Percentiles rank a stretch among this genome's conserved stretches.
Evolutionary conservation across 2,888 invertebrate species (phyloP).

Genomic region (Argyresthia goedartella): DNA sequence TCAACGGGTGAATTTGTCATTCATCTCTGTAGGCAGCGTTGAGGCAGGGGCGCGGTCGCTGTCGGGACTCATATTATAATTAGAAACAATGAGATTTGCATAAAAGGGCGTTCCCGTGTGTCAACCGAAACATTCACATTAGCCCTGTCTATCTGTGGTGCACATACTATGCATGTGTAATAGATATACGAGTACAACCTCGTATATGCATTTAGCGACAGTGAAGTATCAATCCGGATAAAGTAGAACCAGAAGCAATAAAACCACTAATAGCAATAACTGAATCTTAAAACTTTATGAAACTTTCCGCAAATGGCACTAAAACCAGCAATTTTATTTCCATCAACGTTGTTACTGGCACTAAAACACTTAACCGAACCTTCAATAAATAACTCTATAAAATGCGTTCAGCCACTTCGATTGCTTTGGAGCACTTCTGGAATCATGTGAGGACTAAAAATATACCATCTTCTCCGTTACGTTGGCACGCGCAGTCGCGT

Average conservation of each 20-base stretch:
- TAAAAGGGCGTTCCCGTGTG: conserved; percentile 60
- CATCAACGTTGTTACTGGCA: conserved; percentile 1
- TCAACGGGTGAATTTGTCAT: conserved; percentile 50
- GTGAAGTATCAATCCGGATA: background rate
- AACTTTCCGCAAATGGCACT: background rate
- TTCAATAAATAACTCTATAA: conserved; percentile 3
- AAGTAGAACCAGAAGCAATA: no score
- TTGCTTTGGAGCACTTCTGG: conserved; percentile 19
- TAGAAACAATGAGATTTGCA: conserved; percentile 67
- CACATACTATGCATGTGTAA: background rate
- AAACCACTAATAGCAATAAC: no score
- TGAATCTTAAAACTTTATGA: background rate
- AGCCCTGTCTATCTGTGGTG: conserved; percentile 16
- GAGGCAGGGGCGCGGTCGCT: conserved; percentile 35
- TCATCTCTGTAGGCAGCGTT: conserved; percentile 23
- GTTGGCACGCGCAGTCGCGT: conserved; percentile 20
- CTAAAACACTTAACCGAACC: conserved; percentile 1
- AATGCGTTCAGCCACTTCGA: conserved; percentile 14
- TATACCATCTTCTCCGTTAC: conserved; percentile 13
- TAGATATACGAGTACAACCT: background rate
- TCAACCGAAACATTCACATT: conserved; percentile 64
- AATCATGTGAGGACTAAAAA: conserved; percentile 18
- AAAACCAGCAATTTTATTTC: conserved; percentile 2
- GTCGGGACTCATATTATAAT: conserved; percentile 37
- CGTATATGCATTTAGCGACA: background rate